phyloP scores from a whole-genome alignment of 2,113 vertebrate genomes.

The Siphamia tubifer region DNA sequence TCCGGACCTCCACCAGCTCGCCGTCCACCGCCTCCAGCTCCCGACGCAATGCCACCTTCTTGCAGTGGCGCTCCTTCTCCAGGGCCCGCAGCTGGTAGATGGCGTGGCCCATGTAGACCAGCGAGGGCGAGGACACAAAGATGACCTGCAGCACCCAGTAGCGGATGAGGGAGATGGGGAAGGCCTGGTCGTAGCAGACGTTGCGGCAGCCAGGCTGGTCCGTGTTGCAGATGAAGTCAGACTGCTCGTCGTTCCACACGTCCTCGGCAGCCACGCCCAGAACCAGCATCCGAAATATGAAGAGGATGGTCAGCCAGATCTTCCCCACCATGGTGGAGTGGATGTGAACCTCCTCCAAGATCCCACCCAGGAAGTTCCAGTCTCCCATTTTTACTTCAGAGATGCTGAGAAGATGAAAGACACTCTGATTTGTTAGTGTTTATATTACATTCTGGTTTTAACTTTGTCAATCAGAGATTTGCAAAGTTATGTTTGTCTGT shows the following conservation, averaged over 20 bases:
- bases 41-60: constrained; percentile 83
- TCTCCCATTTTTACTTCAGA: constrained; percentile 84
- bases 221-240: constrained; percentile 89
- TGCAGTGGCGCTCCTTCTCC: constrained; percentile 88
- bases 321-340: constrained; percentile 91
- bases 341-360: constrained; percentile 92
- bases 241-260: constrained; percentile 92
- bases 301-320: constrained; percentile 92
- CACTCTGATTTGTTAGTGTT: no score
- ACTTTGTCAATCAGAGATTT: no score
- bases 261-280: constrained; percentile 88
- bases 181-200: constrained; percentile 88
- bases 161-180: constrained; percentile 91
- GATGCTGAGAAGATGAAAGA: constrained; percentile 17
- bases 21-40: constrained; percentile 81
- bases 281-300: constrained; percentile 90
- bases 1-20: constrained; percentile 75
- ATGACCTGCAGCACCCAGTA: constrained; percentile 93
- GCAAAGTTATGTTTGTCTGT: no score
- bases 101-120: constrained; percentile 91
- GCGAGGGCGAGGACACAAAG: constrained; percentile 89
- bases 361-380: constrained; percentile 91
- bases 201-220: constrained; percentile 90
- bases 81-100: constrained; percentile 86
- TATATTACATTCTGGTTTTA: no score